Evolutionary conservation across 2,888 invertebrate species (phyloP).

Genomic region (Diarsia rubi): DNA sequence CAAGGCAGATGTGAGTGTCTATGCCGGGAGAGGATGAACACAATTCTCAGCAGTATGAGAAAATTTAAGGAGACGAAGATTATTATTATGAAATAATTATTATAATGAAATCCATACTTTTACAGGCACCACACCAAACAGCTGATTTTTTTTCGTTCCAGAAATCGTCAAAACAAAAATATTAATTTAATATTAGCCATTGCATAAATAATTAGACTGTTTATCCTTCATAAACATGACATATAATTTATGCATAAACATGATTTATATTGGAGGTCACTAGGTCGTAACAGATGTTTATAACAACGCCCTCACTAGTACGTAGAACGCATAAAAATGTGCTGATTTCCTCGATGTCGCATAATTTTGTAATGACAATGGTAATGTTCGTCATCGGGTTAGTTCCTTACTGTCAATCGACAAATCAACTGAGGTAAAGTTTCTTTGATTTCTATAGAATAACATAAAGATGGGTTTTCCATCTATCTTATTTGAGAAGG

Average conservation of each 20-base stretch:
- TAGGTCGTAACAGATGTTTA: constrained; percentile 35
- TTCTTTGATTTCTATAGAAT: not conserved
- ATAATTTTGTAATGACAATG: constrained; percentile 45
- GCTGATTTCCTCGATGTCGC: constrained; percentile 23
- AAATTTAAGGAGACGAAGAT: not conserved
- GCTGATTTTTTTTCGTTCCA: not conserved
- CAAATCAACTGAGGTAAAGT: not conserved
- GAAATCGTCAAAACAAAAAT: no score
- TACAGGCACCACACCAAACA: not conserved
- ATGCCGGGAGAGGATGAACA: not conserved
- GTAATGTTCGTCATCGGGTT: constrained; percentile 17
- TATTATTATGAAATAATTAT: not conserved
- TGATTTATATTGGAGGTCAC: constrained; percentile 38
- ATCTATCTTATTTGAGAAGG: not conserved
- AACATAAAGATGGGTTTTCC: not conserved
- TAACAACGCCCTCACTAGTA: constrained; percentile 6
- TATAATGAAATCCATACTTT: not conserved
- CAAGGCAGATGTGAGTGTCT: no score
- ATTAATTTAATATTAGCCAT: not conserved
- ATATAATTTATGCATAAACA: constrained; percentile 46
- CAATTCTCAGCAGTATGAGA: not conserved
- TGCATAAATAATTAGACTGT: not conserved
- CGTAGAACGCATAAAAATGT: constrained; percentile 39
- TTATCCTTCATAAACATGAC: constrained; percentile 3
- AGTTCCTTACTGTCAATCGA: not conserved